Base-by-base conservation (phyloP, 2,797 vertebrate species). In the Sebastes goodei region DNA sequence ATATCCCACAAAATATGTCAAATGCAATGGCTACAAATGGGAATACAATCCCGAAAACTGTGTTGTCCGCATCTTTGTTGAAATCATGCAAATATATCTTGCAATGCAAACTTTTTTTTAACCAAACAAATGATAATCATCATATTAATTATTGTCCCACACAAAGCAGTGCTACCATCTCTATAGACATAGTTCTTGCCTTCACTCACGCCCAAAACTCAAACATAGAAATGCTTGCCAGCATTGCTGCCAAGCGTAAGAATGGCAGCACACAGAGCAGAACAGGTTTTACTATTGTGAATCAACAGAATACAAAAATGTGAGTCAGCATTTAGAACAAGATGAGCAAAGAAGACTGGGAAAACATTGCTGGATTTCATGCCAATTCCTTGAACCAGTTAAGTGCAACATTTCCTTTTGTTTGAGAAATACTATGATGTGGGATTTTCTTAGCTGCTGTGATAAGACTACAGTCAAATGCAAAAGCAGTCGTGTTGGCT, bases 321-420 rank as follows among this genome's bases (percentile, higher is more conserved):
- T 46, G 25, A 78, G 8, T 69, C 60, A 57, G 68, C 60, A 25
- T 68, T 76, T 60, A 33, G 46, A 82, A 29, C 9, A 70, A 74
- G 72, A 76, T 61, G 68, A 82, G 74, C 33, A 73, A 81, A 72
- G 65, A 57, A 30, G 55, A 5, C 71, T 66, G 49, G 38, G 75
- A 80, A 86, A 91, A 88, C 80, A 73, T 53, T 7, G 56, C 8
- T 29, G 38, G 29, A 75, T 86, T 86, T 79, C 72, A 80, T 81
- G 62, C 76, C 79, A 90, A 85, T 86, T 89, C 87, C 74, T 70
- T 67, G 68, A 87, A 88, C 74, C 81, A 76, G 25, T 86, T 88
- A 82, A 75, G 75, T 78, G 49, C 66, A 85, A 85, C 80, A 63
- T 69, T 90, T 81, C 60, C 57, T 85, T 83, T 86, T 82, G 74